These are phyloP conservation scores for Pipra filicauda DNA, from an alignment of 2,113 vertebrate species.

Conservation along the genomic window DNA sequence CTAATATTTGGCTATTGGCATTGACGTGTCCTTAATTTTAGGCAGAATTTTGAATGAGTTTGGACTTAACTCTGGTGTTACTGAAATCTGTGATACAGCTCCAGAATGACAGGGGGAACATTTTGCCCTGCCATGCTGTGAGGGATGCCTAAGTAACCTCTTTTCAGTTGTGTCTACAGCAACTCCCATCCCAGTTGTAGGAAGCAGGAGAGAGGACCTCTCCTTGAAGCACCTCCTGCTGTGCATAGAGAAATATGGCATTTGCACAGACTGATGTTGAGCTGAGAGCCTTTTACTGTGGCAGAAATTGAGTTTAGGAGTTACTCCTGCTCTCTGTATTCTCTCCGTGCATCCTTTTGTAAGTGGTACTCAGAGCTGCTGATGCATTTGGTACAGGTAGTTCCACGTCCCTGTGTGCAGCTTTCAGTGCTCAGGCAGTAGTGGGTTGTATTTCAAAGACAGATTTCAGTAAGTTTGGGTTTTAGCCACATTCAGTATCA, in stretches of 20 bases:
- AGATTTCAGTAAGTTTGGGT: neutral
- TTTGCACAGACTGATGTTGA: neutral
- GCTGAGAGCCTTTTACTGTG: neutral
- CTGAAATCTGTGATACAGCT: neutral
- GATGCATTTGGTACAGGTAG: neutral
- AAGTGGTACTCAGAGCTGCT: neutral
- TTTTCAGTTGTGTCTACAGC: neutral
- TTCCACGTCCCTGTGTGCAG: neutral
- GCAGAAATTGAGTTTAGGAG: neutral
- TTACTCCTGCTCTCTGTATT: neutral
- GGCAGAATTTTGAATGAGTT: neutral
- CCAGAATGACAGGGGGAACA: neutral
- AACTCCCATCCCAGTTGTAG: neutral
- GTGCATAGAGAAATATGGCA: rapidly evolving
- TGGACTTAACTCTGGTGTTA: neutral
- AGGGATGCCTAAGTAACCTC: neutral
- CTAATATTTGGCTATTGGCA: neutral
- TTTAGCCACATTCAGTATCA: neutral
- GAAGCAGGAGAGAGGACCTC: neutral
- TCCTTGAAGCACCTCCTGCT: neutral
- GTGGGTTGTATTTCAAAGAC: neutral
- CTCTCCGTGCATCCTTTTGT: neutral
- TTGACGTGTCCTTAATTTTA: neutral
- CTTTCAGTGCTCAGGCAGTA: neutral
- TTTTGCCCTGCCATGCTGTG: neutral